Conservation (phyloP, 2,888 invertebrate species). For the Meandrusa payeni region DNA sequence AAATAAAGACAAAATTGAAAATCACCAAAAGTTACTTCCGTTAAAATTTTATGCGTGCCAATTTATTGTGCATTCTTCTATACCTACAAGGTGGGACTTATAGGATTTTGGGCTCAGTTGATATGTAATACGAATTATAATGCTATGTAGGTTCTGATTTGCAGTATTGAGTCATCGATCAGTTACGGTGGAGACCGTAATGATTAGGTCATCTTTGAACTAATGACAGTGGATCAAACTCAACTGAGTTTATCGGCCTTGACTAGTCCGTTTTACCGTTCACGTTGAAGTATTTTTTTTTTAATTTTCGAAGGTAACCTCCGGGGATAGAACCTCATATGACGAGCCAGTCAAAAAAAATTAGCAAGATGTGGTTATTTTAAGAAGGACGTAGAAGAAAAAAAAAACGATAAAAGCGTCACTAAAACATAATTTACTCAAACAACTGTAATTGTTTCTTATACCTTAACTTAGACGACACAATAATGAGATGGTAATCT, state of each 20-base stretch:
- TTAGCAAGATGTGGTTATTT: too few species aligned
- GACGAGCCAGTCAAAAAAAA: too few species aligned
- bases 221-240: not conserved
- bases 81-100: constrained; percentile 29
- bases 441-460: too few species aligned
- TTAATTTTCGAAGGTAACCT: too few species aligned
- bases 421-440: too few species aligned
- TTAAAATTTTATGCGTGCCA: constrained; percentile 28
- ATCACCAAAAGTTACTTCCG: constrained; percentile 13
- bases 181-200: constrained; percentile 26
- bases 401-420: too few species aligned
- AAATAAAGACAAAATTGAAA: too few species aligned
- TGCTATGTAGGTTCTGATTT: constrained; percentile 12
- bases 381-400: too few species aligned
- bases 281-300: too few species aligned
- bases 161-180: constrained; percentile 27
- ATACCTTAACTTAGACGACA: too few species aligned
- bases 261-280: not conserved
- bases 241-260: not conserved
- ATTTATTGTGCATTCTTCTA: constrained; percentile 40
- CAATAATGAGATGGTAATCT: too few species aligned
- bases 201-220: constrained; percentile 12
- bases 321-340: too few species aligned
- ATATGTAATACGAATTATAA: constrained; percentile 25
- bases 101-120: constrained; percentile 36